Evolutionary conservation across 2,888 invertebrate species (phyloP), one percentile per base, ranked within the genome.

Genomic region (Petrolisthes cinctipes): DNA sequence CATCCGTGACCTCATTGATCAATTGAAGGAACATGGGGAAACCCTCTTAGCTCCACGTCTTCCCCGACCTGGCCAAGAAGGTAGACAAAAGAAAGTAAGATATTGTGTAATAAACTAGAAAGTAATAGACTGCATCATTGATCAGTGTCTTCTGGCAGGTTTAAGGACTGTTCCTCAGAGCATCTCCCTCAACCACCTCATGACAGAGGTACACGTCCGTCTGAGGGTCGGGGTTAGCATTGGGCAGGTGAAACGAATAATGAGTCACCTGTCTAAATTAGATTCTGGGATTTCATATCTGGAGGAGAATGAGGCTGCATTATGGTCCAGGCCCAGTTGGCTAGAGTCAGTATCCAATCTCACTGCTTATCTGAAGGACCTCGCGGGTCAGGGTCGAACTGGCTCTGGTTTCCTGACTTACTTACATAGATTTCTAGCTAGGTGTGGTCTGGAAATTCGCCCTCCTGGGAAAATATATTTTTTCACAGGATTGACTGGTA

Each of bases 401-500:
- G 71, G 71, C 4, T 17, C 71, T n/a, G 71, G 71, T n/a, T 71
- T 71, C 6, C 71, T 71, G 71, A 71, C 71, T 20, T 71, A 71
- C 71, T 71, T 71, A 20, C 71, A 71, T n/a, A 71, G 20, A n/a
- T 71, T 71, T 20, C 7, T 71, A 20, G 71, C 71, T 7, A 71
- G 71, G 20, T 71, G 71, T 71, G 71, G 71, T 71, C 4, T 71
- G 20, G 71, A 71, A 71, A 71, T 71, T 71, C 71, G 71, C 7
- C n/a, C 14, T 20, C 71, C 71, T 7, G 71, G 71, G 14, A 7
- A 71, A 37, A 37, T 37, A 37, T 37, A 37, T 37, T 37, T 2
- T 37, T 37, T 37, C 2, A 37, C 37, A 37, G 37, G 37, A 37
- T 37, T 37, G 37, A 37, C 37, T 37, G 37, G 37, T 37, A 37